Conservation (phyloP, 2,888 invertebrate genomes). For the Orchesella flavescens region DNA sequence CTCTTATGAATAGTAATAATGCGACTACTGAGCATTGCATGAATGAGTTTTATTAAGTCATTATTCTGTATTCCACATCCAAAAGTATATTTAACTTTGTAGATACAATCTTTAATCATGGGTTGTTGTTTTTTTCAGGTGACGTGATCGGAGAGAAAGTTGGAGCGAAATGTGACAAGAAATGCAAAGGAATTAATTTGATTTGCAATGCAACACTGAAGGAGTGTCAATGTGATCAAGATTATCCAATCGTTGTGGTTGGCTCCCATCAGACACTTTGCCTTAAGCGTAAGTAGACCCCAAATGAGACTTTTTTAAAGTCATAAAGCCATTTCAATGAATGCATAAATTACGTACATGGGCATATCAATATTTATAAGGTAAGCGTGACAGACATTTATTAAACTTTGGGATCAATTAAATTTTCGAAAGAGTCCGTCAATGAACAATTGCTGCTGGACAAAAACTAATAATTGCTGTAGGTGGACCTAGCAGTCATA, state of each 20-base stretch:
- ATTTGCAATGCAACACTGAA: conserved; percentile 62
- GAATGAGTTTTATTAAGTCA: too few species aligned
- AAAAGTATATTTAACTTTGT: too few species aligned
- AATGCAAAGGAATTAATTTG: conserved; percentile 66
- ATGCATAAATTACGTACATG: background rate
- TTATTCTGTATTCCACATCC: too few species aligned
- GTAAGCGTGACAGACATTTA: too few species aligned
- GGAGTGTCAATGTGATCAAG: conserved; percentile 66
- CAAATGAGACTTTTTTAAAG: background rate
- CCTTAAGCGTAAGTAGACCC: conserved; percentile 69
- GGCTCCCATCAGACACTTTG: conserved; percentile 65
- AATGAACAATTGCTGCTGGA: too few species aligned
- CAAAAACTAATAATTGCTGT: background rate
- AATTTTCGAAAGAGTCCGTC: too few species aligned
- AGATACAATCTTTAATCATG: too few species aligned
- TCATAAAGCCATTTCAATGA: background rate
- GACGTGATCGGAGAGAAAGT: conserved; percentile 46
- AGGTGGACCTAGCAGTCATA: background rate
- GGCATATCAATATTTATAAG: too few species aligned
- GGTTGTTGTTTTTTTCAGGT: conserved; percentile 54
- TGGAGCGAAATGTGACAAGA: conserved; percentile 64
- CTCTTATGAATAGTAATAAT: too few species aligned
- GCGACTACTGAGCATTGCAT: too few species aligned
- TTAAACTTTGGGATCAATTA: too few species aligned
- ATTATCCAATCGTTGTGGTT: conserved; percentile 62